Percentiles rank a stretch among this genome's conserved stretches.
These are phyloP conservation scores for Lichenostomus cassidix DNA, from an alignment of 2,113 vertebrate species.

Conservation along the genomic window DNA sequence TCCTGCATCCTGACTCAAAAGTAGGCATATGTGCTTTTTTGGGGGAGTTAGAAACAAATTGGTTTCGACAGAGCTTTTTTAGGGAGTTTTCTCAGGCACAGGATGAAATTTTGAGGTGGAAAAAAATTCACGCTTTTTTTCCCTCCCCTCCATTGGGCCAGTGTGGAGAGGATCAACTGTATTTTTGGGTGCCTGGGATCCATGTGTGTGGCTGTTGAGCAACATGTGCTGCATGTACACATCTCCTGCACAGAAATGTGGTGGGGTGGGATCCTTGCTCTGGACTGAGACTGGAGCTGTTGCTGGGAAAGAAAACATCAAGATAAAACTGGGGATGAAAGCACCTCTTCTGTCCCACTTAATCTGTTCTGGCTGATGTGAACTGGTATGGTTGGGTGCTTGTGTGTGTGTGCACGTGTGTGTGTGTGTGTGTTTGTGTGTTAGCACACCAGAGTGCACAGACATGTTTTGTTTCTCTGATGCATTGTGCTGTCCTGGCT, in stretches of 20 bases:
- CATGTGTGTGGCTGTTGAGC: constrained; percentile 24
- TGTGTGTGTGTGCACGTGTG: neutral
- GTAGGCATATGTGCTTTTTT: constrained; percentile 49
- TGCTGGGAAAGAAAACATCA: neutral
- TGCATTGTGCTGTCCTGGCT: neutral
- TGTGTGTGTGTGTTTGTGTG: neutral
- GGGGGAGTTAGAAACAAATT: constrained; percentile 34
- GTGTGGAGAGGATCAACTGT: constrained; percentile 25
- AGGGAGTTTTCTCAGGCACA: constrained; percentile 67
- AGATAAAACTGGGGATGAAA: neutral
- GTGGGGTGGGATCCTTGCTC: neutral
- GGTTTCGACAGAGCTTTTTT: constrained; percentile 49
- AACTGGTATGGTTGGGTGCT: neutral
- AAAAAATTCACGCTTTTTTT: constrained; percentile 7
- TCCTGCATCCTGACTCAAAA: constrained; percentile 34
- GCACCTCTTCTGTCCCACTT: neutral
- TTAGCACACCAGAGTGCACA: neutral
- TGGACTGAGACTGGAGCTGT: neutral
- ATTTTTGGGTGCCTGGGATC: constrained; percentile 44
- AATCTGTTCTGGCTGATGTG: neutral
- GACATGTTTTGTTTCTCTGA: neutral
- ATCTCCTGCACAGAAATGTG: neutral
- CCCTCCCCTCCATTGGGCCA: neutral
- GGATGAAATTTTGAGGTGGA: constrained; percentile 56
- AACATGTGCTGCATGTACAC: neutral